These are phyloP conservation scores for Galerucella nymphaeae DNA, from an alignment of 2,888 invertebrate species.

Conservation along the genomic window DNA sequence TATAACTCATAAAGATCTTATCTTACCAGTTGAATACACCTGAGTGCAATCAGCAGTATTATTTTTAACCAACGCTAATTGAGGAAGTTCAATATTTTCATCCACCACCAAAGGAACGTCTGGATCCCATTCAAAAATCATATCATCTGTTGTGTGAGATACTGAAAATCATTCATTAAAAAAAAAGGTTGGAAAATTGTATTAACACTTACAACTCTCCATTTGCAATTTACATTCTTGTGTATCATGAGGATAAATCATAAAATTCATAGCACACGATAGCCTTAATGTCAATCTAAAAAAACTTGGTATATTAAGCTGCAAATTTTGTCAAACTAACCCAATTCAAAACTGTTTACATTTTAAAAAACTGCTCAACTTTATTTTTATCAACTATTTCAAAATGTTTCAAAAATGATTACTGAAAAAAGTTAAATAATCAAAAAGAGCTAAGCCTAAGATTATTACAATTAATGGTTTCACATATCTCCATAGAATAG, in stretches of 20 bases:
- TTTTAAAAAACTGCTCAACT: too few relatives aligned
- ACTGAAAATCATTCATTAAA: constrained; percentile 69
- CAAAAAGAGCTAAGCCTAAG: too few relatives aligned
- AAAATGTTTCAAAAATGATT: too few relatives aligned
- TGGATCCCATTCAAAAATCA: constrained; percentile 94
- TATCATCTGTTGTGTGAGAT: constrained; percentile 93
- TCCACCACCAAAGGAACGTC: constrained; percentile 90
- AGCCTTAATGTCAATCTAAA: constrained; percentile 81
- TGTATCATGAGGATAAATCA: constrained; percentile 93
- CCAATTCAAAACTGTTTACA: too few relatives aligned
- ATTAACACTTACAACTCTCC: constrained; percentile 86
- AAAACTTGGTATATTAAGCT: constrained; percentile 33
- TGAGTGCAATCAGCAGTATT: constrained; percentile 92
- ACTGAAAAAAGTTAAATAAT: too few relatives aligned
- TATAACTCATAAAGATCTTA: constrained; percentile 56
- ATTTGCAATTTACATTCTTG: constrained; percentile 94
- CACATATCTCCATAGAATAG: too few relatives aligned
- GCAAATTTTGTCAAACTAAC: too few relatives aligned
- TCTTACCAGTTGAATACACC: constrained; percentile 92
- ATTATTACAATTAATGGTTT: too few relatives aligned
- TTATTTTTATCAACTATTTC: too few relatives aligned
- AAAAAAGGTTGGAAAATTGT: too few relatives aligned
- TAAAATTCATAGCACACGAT: constrained; percentile 94
- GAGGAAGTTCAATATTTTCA: constrained; percentile 90
- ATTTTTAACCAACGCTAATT: constrained; percentile 85